phyloP scores from a whole-genome alignment of 2,113 vertebrate species.

The Vireo altiloquus region DNA sequence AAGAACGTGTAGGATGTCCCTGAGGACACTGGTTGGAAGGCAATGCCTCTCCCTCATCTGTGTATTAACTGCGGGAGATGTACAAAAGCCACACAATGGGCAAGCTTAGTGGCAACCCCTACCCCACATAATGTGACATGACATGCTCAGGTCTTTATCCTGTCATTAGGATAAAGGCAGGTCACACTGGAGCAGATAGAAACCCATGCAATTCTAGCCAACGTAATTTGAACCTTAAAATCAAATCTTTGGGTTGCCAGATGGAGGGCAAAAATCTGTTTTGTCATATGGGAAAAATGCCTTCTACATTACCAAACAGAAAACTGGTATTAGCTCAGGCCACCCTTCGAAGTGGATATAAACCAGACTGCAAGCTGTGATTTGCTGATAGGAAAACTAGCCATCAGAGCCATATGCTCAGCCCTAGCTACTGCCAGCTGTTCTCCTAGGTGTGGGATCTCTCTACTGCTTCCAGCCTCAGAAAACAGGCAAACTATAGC shows the following conservation, averaged over 20 bases:
- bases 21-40: not conserved
- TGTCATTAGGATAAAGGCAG: not conserved
- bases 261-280: not conserved
- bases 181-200: not conserved
- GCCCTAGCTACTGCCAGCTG: not conserved
- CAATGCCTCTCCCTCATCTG: not conserved
- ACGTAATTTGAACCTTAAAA: not conserved
- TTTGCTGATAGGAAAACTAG: not conserved
- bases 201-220: not conserved
- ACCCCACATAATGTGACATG: not conserved
- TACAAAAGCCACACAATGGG: not conserved
- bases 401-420: not conserved
- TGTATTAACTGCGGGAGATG: not conserved
- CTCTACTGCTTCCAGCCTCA: not conserved
- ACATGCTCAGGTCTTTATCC: not conserved
- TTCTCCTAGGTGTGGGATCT: not conserved
- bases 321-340: not conserved
- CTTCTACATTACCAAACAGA: not conserved
- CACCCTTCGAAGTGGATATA: not conserved
- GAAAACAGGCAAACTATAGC: not conserved
- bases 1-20: not conserved
- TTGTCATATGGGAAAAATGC: slow-evolving; percentile 30
- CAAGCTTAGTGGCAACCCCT: not conserved
- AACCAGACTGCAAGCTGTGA: not conserved
- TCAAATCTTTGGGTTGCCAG: not conserved